Evolutionary conservation across 2,113 vertebrate species (phyloP), one percentile per base, ranked within the genome.

Genomic region (Lathamus discolor): DNA sequence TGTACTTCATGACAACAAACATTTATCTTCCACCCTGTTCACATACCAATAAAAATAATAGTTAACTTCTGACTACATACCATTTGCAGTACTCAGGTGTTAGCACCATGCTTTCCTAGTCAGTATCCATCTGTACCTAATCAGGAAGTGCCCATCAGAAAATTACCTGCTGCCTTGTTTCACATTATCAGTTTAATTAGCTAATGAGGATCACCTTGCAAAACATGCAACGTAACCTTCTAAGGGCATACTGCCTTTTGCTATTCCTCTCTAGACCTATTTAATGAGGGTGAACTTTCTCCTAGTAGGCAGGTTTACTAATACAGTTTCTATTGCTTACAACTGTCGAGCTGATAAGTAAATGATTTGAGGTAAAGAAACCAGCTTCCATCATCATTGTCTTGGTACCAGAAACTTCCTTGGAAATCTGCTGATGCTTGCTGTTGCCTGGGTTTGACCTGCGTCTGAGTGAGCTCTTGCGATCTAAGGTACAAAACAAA

Each of bases 231-330:
- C 9, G 49, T 11, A 59, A 4, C 19, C 44, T 44, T 43, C 20
- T 23, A 1, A 31, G 1, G 0, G 1, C 0, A 0, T 0, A 0
- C 1, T 62, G 1, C 6, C 0, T 1, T 49, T 49, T 35, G 1
- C 5, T 0, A 1, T 43, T 61, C 3, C 5, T 75, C 1, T 25
- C 17, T 1, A 19, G 17, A 5, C 4, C 2, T 57, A 2, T 9
- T 61, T 0, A 0, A 4, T 14, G 6, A 17, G 11, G 31, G 5
- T 3, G 18, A 19, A 0, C 2, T 54, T 81, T 66, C 3, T 74
- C 6, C n/a, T 51, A 6, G 9, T 4, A 35, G 31, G 22, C 3
- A 11, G 20, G 13, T 72, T 48, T 83, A 31, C 11, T 68, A 8
- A 13, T 1, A 0, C 0, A 7, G 2, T 35, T 6, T 54, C 3